These are phyloP conservation scores for Terebella lapidaria DNA, from an alignment of 2,888 invertebrate species.

Conservation along the genomic window DNA sequence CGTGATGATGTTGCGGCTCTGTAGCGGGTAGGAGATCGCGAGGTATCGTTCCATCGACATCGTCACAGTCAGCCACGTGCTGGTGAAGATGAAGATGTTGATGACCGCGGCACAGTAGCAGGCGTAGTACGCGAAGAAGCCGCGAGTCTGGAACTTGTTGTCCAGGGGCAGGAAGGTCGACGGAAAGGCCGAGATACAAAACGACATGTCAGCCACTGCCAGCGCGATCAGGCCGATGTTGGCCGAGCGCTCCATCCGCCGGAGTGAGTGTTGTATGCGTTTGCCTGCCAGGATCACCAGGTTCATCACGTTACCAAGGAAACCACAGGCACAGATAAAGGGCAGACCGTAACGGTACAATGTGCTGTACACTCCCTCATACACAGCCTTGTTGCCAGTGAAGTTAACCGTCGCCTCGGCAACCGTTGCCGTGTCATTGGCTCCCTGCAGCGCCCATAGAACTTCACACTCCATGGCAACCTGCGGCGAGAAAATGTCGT, in stretches of 20 bases:
- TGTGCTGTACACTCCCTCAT: conserved; percentile 20
- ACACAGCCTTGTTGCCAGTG: conserved; percentile 18
- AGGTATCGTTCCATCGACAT: conserved; percentile 28
- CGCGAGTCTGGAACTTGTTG: conserved; percentile 7
- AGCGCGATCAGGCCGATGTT: conserved; percentile 66
- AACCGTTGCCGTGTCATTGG: neutral
- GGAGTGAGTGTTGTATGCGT: conserved; percentile 21
- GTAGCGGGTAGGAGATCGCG: conserved; percentile 28
- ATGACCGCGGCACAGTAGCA: conserved; percentile 33
- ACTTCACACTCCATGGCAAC: neutral
- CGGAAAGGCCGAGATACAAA: conserved; percentile 37
- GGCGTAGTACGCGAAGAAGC: conserved; percentile 21
- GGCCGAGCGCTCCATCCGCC: conserved; percentile 24
- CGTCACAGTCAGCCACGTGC: conserved; percentile 56
- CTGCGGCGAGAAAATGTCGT: neutral
- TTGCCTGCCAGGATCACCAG: conserved; percentile 67
- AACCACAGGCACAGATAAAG: conserved; percentile 24
- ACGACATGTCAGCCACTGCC: conserved; percentile 70
- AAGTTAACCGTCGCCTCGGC: neutral
- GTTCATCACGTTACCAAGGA: conserved; percentile 69
- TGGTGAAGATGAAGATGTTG: conserved; percentile 60
- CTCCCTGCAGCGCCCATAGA: neutral
- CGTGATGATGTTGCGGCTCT: conserved; percentile 23
- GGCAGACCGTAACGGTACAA: conserved; percentile 27
- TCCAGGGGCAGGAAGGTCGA: conserved; percentile 27